These are phyloP conservation scores for Drosophila meridiana DNA, from an alignment of 2,888 invertebrate genomes.

Conservation along the genomic window DNA sequence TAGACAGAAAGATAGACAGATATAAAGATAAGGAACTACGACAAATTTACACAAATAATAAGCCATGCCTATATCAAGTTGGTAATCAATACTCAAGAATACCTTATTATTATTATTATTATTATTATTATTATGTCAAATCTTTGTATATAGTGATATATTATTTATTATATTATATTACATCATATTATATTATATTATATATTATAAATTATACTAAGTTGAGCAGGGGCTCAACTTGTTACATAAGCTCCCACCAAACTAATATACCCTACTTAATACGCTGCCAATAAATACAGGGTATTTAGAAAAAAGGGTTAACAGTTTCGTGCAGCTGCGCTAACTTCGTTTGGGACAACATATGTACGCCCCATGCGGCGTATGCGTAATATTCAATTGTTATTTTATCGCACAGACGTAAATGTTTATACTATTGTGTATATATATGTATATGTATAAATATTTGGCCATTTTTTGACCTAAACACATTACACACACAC, in stretches of 20 bases:
- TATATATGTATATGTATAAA: neutral
- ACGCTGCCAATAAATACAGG: neutral
- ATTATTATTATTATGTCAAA: no score
- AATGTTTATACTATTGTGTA: slow-evolving; percentile 3
- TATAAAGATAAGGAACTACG: no score
- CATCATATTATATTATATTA: no score
- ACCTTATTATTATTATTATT: no score
- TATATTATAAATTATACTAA: no score
- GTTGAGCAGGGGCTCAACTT: no score
- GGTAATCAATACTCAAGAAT: no score
- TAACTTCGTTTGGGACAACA: slow-evolving; percentile 14
- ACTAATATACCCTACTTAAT: neutral
- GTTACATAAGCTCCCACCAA: neutral
- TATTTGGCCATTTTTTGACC: slow-evolving; percentile 20
- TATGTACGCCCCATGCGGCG: slow-evolving; percentile 32
- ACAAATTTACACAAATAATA: no score
- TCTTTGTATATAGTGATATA: no score
- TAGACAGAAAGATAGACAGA: no score
- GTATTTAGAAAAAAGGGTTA: slow-evolving; percentile 43
- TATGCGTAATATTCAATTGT: slow-evolving; percentile 69
- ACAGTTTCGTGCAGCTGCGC: neutral
- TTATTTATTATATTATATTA: no score
- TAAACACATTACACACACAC: slow-evolving; percentile 25
- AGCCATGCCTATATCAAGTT: no score
- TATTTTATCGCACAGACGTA: slow-evolving; percentile 38